Conservation (phyloP, 2,797 vertebrate species). For the Myotis vivesi region DNA sequence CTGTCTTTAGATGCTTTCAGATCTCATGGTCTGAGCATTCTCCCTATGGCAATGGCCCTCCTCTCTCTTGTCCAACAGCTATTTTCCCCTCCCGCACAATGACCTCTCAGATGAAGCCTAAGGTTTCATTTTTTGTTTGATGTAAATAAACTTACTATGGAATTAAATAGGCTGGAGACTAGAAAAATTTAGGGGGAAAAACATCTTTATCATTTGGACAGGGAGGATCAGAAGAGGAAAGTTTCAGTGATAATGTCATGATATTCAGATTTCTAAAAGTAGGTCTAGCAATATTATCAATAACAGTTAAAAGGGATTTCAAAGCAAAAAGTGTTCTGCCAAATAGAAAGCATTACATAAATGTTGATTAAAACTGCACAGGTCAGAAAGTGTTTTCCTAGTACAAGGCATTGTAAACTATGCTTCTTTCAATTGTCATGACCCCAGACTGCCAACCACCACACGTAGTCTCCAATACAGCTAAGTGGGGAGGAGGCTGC, state of each 20-base stretch:
- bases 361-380: not conserved
- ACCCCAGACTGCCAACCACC: too few relatives aligned
- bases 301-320: not conserved
- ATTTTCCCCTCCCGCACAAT: not conserved
- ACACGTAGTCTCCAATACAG: not conserved
- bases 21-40: not conserved
- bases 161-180: not conserved
- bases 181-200: not conserved
- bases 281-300: not conserved
- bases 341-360: not conserved
- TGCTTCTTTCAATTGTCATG: not conserved
- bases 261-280: not conserved
- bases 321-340: not conserved
- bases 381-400: not conserved
- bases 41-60: accelerated
- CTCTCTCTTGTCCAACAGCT: too few relatives aligned
- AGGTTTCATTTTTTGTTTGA: not conserved
- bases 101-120: not conserved
- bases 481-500: not conserved
- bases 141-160: not conserved
- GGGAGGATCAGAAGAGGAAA: not conserved
- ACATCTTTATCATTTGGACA: not conserved
- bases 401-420: not conserved
- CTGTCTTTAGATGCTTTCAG: not conserved
- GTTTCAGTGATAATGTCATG: not conserved